A percentile compares a stretch with the other conserved stretches of the same genome.
Conservation (phyloP, 2,888 invertebrate species). For the Watsonalla binaria region DNA sequence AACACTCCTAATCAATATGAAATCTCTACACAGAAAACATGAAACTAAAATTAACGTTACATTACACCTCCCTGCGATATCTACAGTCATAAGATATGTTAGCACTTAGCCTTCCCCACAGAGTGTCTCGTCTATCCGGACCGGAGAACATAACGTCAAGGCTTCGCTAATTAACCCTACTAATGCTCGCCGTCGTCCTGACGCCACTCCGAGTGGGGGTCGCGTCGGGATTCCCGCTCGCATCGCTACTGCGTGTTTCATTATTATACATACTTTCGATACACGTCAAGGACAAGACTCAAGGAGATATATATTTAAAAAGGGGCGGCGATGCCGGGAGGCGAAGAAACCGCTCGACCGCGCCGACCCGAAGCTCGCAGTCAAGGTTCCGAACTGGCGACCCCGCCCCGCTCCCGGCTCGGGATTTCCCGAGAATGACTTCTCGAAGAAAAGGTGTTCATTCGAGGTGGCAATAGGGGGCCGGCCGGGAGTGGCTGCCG, state of each 20-base stretch:
- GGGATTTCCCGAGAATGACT: background rate
- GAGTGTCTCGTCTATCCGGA: slow-evolving; percentile 29
- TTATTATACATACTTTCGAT: slow-evolving; percentile 10
- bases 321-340: no score
- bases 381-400: background rate
- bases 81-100: slow-evolving; percentile 71
- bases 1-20: slow-evolving; percentile 60
- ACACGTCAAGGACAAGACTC: slow-evolving; percentile 24
- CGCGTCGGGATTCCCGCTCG: background rate
- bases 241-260: slow-evolving; percentile 2
- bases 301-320: slow-evolving; percentile 36
- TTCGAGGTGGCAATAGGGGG: no score
- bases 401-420: slow-evolving; percentile 1
- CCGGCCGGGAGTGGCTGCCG: slow-evolving; percentile 1
- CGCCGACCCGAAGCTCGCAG: background rate
- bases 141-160: slow-evolving; percentile 43
- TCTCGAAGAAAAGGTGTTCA: no score
- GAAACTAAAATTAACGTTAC: slow-evolving; percentile 71
- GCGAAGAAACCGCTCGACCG: background rate
- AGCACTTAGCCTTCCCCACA: slow-evolving; percentile 45
- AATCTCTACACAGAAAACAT: slow-evolving; percentile 72
- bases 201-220: background rate
- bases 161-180: slow-evolving; percentile 59
- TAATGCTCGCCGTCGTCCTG: slow-evolving; percentile 53
- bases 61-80: slow-evolving; percentile 49